These are phyloP conservation scores for Macrocentrus cingulum DNA, from an alignment of 1,140 invertebrate genomes.

Conservation along the genomic window DNA sequence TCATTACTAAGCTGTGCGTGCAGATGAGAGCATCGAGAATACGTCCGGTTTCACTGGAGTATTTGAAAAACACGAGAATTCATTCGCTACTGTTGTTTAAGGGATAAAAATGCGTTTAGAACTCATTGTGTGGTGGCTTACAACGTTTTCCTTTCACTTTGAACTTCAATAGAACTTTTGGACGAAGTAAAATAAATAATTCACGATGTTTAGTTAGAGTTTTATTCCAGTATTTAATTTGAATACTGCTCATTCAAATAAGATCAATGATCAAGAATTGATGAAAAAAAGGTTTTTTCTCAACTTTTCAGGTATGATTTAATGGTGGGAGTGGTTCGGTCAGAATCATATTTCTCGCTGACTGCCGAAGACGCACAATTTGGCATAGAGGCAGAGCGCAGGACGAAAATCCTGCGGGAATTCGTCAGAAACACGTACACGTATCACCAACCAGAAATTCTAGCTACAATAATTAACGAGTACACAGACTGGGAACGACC, in stretches of 20 bases:
- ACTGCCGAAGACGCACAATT: conserved; percentile 88
- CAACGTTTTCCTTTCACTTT: too few relatives aligned
- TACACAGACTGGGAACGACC: conserved; percentile 97
- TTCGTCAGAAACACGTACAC: conserved; percentile 92
- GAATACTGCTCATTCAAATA: too few relatives aligned
- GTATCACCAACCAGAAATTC: conserved; percentile 80
- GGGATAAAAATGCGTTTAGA: too few relatives aligned
- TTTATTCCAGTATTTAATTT: too few relatives aligned
- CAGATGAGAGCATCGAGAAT: background rate
- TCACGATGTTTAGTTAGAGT: too few relatives aligned
- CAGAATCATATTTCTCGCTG: conserved; percentile 85
- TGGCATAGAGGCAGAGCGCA: conserved; percentile 85
- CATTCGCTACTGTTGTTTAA: background rate
- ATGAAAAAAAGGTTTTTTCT: too few relatives aligned
- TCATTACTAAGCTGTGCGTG: conserved; percentile 22
- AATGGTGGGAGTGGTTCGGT: conserved; percentile 88
- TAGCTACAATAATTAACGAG: conserved; percentile 90
- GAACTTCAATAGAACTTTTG: too few relatives aligned
- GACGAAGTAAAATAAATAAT: too few relatives aligned
- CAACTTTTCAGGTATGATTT: conserved; percentile 74
- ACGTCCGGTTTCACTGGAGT: background rate
- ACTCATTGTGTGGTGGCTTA: too few relatives aligned
- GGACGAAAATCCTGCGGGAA: conserved; percentile 87
- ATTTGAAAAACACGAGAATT: background rate
- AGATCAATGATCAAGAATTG: too few relatives aligned